Conservation (phyloP, 2,888 invertebrate species). For the Sarcophaga carnaria region DNA sequence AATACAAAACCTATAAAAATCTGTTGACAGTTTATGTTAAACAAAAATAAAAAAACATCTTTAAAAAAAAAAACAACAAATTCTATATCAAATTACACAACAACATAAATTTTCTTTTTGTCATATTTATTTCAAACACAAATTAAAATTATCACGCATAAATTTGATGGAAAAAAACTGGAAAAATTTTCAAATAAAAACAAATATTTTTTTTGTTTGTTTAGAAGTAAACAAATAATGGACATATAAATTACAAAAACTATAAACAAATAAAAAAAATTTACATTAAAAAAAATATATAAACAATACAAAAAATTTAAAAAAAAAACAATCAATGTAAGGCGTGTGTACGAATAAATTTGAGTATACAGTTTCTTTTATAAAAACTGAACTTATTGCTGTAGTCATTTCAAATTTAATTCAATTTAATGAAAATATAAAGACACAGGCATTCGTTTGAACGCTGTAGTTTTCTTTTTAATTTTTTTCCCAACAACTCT, state of each 20-base stretch:
- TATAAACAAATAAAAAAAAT: background rate
- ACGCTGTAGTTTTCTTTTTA: no score
- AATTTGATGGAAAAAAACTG: background rate
- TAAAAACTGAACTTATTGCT: no score
- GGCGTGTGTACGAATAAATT: no score
- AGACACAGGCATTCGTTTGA: no score
- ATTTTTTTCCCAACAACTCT: no score
- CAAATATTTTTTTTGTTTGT: background rate
- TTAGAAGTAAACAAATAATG: background rate
- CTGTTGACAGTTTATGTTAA: slow-evolving; percentile 13
- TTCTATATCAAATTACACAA: slow-evolving; percentile 37
- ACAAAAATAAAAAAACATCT: background rate
- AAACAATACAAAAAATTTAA: background rate
- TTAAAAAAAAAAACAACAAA: no score
- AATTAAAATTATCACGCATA: slow-evolving; percentile 1
- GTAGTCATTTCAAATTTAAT: no score
- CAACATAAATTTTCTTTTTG: slow-evolving; percentile 34
- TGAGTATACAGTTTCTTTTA: no score
- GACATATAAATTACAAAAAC: background rate
- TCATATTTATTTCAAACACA: slow-evolving; percentile 10
- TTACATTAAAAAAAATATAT: background rate
- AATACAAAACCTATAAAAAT: slow-evolving; percentile 27
- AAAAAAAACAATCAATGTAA: no score
- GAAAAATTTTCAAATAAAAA: background rate
- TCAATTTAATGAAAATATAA: no score